phyloP scores from a whole-genome alignment of 2,113 vertebrate genomes.

The Paracanthobrama guichenoti region DNA sequence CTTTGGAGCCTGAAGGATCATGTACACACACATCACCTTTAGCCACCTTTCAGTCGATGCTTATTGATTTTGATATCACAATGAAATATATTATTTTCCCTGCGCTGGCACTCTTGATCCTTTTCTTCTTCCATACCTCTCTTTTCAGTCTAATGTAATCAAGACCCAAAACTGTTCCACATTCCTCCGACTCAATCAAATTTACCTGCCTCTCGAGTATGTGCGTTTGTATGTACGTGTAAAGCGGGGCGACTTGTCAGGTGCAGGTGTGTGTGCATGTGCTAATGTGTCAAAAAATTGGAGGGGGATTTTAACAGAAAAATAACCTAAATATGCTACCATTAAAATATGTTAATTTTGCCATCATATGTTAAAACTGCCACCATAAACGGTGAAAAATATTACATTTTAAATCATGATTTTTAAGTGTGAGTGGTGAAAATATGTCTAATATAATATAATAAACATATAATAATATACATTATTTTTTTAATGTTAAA shows the following conservation, averaged over 20 bases:
- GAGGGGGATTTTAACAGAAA: not conserved
- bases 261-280: slow-evolving; percentile 47
- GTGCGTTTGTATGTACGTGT: slow-evolving; percentile 32
- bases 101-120: slow-evolving; percentile 50
- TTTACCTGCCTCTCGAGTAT: slow-evolving; percentile 2
- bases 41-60: slow-evolving; percentile 70
- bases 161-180: slow-evolving; percentile 32
- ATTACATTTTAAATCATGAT: not conserved
- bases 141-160: slow-evolving; percentile 40
- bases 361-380: slow-evolving; percentile 2
- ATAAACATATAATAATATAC: no score
- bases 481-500: no score
- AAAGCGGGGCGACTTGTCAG: slow-evolving; percentile 38
- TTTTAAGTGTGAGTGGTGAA: not conserved
- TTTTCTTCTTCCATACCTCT: slow-evolving; percentile 17
- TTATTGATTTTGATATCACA: slow-evolving; percentile 77
- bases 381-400: not conserved
- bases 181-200: slow-evolving; percentile 4
- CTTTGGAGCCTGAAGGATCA: slow-evolving; percentile 65
- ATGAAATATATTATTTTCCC: slow-evolving; percentile 75
- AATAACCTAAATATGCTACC: not conserved
- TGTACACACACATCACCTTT: slow-evolving; percentile 71
- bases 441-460: no score
- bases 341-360: slow-evolving; percentile 27
- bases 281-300: slow-evolving; percentile 19